Evolutionary conservation across 2,888 invertebrate species (phyloP), one percentile per base, ranked within the genome.

Genomic region (Oscheius sp.): DNA sequence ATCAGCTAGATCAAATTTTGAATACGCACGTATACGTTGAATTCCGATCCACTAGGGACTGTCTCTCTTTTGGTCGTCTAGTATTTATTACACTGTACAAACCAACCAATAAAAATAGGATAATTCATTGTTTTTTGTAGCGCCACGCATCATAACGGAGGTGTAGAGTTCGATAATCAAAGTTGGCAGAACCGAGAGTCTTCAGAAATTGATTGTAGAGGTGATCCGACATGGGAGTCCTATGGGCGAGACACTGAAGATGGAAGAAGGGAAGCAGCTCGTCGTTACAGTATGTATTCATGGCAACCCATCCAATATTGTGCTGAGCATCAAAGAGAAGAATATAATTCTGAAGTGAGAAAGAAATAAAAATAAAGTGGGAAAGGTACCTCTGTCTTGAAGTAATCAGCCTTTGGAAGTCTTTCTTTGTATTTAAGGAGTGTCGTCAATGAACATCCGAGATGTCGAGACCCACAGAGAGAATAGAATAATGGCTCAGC

Each of bases 141-240:
- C 66, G 44, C 75, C 75, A 75, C 8, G 67, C 66, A 36, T 72
- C 72, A 45, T 63, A 75, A 32, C 68, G 57, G 5, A 75, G 67
- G 44, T 73, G 67, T 24, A 68, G 51, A 8, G 64, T 62, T 20
- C 68, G 64, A 22, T 49, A 36, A 14, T 67, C 62, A 44, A 59
- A 75, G 36, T 64, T 62, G 3, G 20, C 14, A 8, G 28, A n/a
- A 12, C 9, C 20, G 22, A 70, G 32, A 8, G 12, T 2, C 9
- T 32, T n/a, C 22, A 33, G 9, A n/a, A 72, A 72, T 0, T 36
- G 30, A 4, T 51, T 14, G 67, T 30, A 72, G 20, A 57, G 44
- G 22, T 32, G 41, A 14, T 30, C 14, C 22, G 22, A 33, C n/a
- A 49, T 56, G 17, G 30, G 38, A 17, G 51, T 20, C 9, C 28